phyloP scores from a whole-genome alignment of 2,797 vertebrate species.

The Acestrorhynchus altus region DNA sequence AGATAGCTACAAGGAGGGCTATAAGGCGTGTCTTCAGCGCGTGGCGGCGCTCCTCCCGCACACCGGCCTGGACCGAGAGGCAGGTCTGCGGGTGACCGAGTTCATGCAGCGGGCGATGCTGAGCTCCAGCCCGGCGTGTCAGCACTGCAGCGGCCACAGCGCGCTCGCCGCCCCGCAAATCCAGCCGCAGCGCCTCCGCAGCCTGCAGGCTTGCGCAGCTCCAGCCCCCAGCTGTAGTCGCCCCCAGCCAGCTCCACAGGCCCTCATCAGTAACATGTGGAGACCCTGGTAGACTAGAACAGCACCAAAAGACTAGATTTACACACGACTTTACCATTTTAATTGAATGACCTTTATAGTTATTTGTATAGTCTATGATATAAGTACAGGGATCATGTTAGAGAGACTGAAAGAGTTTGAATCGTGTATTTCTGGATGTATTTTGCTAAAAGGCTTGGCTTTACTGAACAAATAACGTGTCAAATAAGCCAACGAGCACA shows the following conservation, averaged over 20 bases:
- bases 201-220: slow-evolving; percentile 6
- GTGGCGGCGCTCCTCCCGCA: slow-evolving; percentile 78
- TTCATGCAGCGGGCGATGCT: slow-evolving; percentile 75
- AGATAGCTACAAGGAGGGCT: slow-evolving; percentile 84
- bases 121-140: slow-evolving; percentile 63
- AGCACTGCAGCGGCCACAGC: slow-evolving; percentile 69
- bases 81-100: slow-evolving; percentile 71
- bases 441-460: slow-evolving; percentile 60
- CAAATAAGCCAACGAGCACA: slow-evolving; percentile 63
- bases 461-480: slow-evolving; percentile 39
- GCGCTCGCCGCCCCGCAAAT: slow-evolving; percentile 63
- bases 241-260: slow-evolving; percentile 15
- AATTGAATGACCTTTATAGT: not conserved
- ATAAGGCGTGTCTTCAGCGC: slow-evolving; percentile 82
- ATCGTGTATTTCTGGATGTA: slow-evolving; percentile 11
- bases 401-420: slow-evolving; percentile 44
- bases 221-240: not conserved
- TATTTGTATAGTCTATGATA: slow-evolving; percentile 19
- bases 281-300: slow-evolving; percentile 64
- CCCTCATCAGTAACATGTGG: slow-evolving; percentile 54
- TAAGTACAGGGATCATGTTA: slow-evolving; percentile 24
- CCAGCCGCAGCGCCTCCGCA: slow-evolving; percentile 50
- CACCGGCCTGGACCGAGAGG: slow-evolving; percentile 71
- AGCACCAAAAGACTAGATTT: not conserved
- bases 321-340: slow-evolving; percentile 2